A percentile compares a stretch with the other conserved stretches of the same genome.
These are phyloP conservation scores for Machimus atricapillus DNA, from an alignment of 2,888 invertebrate species.

Conservation along the genomic window DNA sequence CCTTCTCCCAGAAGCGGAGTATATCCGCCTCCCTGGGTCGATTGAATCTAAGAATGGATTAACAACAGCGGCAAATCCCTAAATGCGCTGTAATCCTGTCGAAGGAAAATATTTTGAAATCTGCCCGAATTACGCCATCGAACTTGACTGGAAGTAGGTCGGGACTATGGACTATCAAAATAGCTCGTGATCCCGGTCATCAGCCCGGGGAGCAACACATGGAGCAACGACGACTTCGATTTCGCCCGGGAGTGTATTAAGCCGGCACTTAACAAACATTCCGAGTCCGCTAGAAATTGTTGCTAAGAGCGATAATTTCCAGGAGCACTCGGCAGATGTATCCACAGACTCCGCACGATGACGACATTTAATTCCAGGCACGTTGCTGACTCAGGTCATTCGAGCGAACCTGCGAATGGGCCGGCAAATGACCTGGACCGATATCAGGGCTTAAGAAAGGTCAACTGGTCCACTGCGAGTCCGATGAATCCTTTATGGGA, in stretches of 20 bases:
- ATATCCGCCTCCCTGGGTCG: not conserved
- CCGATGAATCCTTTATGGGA: constrained; percentile 2
- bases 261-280: constrained; percentile 11
- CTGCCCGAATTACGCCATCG: not conserved
- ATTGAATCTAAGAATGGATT: not conserved
- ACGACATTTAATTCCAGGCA: not conserved
- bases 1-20: not conserved
- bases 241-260: not conserved
- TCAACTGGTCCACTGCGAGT: not conserved
- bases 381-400: constrained; percentile 27
- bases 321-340: not conserved
- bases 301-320: constrained; percentile 25
- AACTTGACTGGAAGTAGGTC: not conserved
- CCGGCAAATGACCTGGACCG: not conserved
- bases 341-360: not conserved
- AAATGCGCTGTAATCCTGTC: not conserved
- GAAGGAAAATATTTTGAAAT: not conserved
- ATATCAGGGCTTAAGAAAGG: constrained; percentile 9
- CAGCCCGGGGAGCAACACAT: not conserved
- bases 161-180: not conserved
- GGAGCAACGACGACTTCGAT: not conserved
- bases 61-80: not conserved
- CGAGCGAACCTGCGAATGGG: constrained; percentile 7
- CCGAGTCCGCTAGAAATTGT: not conserved
- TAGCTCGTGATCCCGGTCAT: not conserved